phyloP scores from a whole-genome alignment of 2,888 invertebrate species.

The Eretmocerus hayati region DNA sequence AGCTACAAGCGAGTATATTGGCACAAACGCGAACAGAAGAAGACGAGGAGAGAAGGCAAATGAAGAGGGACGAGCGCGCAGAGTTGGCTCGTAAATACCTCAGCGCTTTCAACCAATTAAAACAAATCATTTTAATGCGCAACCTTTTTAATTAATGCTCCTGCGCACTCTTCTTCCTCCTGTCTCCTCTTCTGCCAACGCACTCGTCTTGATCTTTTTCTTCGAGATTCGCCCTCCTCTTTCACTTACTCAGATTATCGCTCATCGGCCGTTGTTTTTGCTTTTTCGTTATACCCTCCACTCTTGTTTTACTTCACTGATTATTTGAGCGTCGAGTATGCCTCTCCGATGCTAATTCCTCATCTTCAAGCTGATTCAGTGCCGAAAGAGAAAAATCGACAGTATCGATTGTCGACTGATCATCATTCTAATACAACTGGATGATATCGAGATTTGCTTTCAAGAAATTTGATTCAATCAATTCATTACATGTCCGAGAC shows the following conservation, averaged over 20 bases:
- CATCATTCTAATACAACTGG: no score
- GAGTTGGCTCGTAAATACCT: slow-evolving; percentile 45
- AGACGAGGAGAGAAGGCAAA: slow-evolving; percentile 1
- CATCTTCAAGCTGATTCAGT: no score
- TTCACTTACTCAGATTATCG: slow-evolving; percentile 14
- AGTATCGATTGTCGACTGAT: no score
- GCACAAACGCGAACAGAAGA: no score
- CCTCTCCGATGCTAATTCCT: no score
- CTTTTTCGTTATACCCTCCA: slow-evolving; percentile 9
- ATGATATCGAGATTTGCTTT: no score
- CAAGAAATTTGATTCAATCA: no score
- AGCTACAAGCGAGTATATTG: no score
- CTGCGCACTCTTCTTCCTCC: slow-evolving; percentile 19
- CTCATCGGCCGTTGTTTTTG: slow-evolving; percentile 8
- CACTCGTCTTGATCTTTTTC: not conserved
- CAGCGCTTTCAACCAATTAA: slow-evolving; percentile 47
- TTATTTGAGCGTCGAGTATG: no score
- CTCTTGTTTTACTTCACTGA: slow-evolving; percentile 1
- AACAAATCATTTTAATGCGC: slow-evolving; percentile 49
- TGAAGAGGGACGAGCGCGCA: slow-evolving; percentile 4
- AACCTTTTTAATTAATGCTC: slow-evolving; percentile 48
- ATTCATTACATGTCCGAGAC: no score
- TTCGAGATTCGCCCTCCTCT: not conserved
- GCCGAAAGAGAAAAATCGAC: no score
- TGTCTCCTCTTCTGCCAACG: slow-evolving; percentile 7